Evolutionary conservation across 1,140 invertebrate genomes (phyloP).

Genomic region (Heliconius himera): DNA sequence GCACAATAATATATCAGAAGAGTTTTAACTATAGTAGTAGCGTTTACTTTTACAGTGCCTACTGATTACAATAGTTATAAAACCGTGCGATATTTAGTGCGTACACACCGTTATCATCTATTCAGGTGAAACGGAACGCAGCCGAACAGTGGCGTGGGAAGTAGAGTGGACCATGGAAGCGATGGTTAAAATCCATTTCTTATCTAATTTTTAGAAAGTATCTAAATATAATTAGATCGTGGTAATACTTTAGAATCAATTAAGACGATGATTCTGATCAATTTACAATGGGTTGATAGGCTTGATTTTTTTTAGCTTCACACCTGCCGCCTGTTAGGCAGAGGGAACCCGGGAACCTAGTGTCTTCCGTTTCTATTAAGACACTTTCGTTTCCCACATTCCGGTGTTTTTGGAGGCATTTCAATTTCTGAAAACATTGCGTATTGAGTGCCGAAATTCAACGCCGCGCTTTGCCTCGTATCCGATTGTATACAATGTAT

Average conservation of each 20-base stretch:
- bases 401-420: too few relatives aligned
- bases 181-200: background rate
- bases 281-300: too few relatives aligned
- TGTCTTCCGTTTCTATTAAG: too few relatives aligned
- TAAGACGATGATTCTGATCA: background rate
- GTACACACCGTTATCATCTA: conserved; percentile 45
- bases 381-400: too few relatives aligned
- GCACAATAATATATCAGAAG: too few relatives aligned
- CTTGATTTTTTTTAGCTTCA: too few relatives aligned
- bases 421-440: too few relatives aligned
- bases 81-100: conserved; percentile 19
- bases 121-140: conserved; percentile 46
- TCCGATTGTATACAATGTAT: too few relatives aligned
- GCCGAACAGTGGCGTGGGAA: conserved; percentile 53
- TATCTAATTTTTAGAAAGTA: conserved; percentile 5
- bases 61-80: background rate
- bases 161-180: conserved; percentile 25
- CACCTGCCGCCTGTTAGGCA: too few relatives aligned
- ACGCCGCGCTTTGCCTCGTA: too few relatives aligned
- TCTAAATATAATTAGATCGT: background rate
- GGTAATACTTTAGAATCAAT: background rate
- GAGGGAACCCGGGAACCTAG: too few relatives aligned
- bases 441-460: too few relatives aligned
- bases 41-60: background rate
- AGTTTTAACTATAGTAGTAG: background rate